These are phyloP conservation scores for Riptortus pedestris DNA, from an alignment of 1,140 invertebrate genomes.

Conservation along the genomic window DNA sequence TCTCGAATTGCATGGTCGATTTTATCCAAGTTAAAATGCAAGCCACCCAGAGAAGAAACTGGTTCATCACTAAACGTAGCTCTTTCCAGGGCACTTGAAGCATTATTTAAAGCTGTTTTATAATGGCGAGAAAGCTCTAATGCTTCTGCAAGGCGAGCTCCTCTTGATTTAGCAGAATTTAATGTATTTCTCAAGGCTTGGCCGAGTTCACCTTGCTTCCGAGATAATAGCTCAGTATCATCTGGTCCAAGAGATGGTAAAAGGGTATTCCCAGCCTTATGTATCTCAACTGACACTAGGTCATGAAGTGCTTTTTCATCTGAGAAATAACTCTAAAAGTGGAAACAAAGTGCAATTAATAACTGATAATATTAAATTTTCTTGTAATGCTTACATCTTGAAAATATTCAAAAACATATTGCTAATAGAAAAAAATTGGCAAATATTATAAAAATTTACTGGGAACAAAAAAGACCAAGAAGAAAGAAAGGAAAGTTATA, in stretches of 20 bases:
- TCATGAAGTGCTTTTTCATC: constrained; percentile 65
- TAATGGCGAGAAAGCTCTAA: constrained; percentile 66
- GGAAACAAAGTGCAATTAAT: too few relatives aligned
- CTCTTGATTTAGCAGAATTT: constrained; percentile 49
- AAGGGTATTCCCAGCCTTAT: constrained; percentile 72
- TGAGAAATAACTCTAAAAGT: constrained; percentile 66
- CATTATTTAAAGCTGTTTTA: constrained; percentile 59
- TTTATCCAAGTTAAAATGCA: constrained; percentile 71
- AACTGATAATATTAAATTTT: too few relatives aligned
- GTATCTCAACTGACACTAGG: constrained; percentile 66
- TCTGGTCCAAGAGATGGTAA: constrained; percentile 67
- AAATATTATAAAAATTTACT: background rate
- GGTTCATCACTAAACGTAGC: constrained; percentile 63
- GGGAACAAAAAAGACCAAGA: background rate
- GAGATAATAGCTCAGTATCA: constrained; percentile 69
- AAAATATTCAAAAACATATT: constrained; percentile 24
- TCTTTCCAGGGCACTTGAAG: constrained; percentile 58
- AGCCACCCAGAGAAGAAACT: constrained; percentile 59
- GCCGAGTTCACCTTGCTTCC: constrained; percentile 65
- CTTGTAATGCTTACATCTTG: too few relatives aligned
- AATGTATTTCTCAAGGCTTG: constrained; percentile 68
- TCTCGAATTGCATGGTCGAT: constrained; percentile 64
- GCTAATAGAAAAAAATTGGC: background rate
- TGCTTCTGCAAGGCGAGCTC: constrained; percentile 20
- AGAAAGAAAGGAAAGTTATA: background rate